These are phyloP conservation scores for Brassicogethes aeneus DNA, from an alignment of 2,888 invertebrate species.

Conservation along the genomic window DNA sequence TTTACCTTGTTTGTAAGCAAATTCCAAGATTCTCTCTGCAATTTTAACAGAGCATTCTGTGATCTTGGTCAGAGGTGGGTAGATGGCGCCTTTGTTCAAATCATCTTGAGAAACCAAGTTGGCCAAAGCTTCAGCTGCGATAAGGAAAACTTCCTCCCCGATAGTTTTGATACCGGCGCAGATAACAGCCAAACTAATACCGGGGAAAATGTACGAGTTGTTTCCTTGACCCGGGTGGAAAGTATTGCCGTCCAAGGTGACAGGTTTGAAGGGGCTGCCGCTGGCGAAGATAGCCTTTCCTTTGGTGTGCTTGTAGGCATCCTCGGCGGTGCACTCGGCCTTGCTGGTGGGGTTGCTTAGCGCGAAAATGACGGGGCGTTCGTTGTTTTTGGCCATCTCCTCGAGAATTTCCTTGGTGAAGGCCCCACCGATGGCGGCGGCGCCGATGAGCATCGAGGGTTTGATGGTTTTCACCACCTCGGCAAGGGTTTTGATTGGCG, in stretches of 20 bases:
- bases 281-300: slow-evolving; percentile 91
- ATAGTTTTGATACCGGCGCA: slow-evolving; percentile 84
- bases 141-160: slow-evolving; percentile 84
- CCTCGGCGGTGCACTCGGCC: slow-evolving; percentile 99
- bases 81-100: slow-evolving; percentile 76
- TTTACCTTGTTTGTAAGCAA: slow-evolving; percentile 69
- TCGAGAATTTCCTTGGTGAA: slow-evolving; percentile 81
- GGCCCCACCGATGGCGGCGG: slow-evolving; percentile 89
- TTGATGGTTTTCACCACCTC: slow-evolving; percentile 75
- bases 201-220: slow-evolving; percentile 97
- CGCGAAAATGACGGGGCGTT: slow-evolving; percentile 90
- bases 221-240: slow-evolving; percentile 94
- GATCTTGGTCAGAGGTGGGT: slow-evolving; percentile 81
- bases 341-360: slow-evolving; percentile 97
- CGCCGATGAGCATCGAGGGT: slow-evolving; percentile 90
- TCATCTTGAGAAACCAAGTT: slow-evolving; percentile 72
- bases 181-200: slow-evolving; percentile 84
- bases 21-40: slow-evolving; percentile 70
- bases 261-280: slow-evolving; percentile 91
- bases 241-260: slow-evolving; percentile 68
- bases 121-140: slow-evolving; percentile 80
- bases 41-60: slow-evolving; percentile 81
- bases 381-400: slow-evolving; percentile 77
- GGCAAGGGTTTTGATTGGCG: slow-evolving; percentile 65
- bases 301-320: slow-evolving; percentile 84